Base-by-base conservation (phyloP, 2,797 vertebrate genomes). In the Eupleurogrammus muticus region DNA sequence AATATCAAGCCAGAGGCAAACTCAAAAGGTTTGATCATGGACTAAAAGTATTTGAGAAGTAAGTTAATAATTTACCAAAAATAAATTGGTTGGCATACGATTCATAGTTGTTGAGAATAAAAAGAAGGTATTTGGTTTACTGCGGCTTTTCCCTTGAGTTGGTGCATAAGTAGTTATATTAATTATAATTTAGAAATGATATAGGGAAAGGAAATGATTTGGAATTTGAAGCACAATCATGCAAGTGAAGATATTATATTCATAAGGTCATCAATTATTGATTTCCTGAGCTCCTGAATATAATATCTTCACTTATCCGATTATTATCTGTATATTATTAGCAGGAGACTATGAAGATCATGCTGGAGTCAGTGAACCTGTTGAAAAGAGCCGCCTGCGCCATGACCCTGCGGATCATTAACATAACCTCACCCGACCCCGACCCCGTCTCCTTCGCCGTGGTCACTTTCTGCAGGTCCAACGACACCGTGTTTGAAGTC, bases 381-480 rank as follows among this genome's bases (percentile, higher is more conserved):
- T 24, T 94, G 67, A 95, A 92, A 75, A 84, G 34, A 14, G 75
- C 73, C 21, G 3, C 93, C 36, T 95, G 94, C 73, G 53, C 67
- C 2, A 1, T 88, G 14, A 63, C 57, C 19, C 73, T 91, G 66
- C 79, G 89, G 47, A 34, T 76, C 58, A 48, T 92, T 2, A 88
- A 92, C 75, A 17, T n/a, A 2, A 83, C 69, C 4, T 64, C 72
- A 1, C 5, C 56, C 3, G 48, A 65, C 46, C 3, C 56, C 4
- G 48, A 65, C 48, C 3, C 68, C 0, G 1, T 91, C 21, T 50
- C 24, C 49, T 24, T 57, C 1, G 72, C 72, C 5, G 10, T 90
- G 57, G n/a, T 79, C 67, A 75, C 61, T 13, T 94, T 94, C 85
- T 95, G 94, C 81, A 57, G 13, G 14, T 87, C 91, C 55, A 93